Evolutionary conservation across 2,113 vertebrate species (phyloP), one percentile per base, ranked within the genome.

Genomic region (Callopanchax toddi): DNA sequence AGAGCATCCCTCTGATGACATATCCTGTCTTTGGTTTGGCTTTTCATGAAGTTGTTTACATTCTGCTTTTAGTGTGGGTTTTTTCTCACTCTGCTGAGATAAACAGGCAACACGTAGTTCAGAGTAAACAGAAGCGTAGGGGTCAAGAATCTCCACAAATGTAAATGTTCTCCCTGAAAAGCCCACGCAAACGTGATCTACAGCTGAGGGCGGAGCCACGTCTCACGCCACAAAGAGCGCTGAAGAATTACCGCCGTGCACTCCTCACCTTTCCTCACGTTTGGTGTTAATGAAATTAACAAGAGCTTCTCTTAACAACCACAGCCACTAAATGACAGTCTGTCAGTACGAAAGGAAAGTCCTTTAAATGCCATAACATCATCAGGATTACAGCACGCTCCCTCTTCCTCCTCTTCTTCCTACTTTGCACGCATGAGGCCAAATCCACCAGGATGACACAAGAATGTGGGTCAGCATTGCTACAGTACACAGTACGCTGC

Each of bases 381-480:
- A 71, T 49, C 32, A 56, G 57, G 73, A 82, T 86, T 82, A 72
- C 61, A 64, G 60, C 71, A 20, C n/a, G 3, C 23, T n/a, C 25
- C 5, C 46, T 17, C 23, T 22, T 23, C 22, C 22, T 17, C 22
- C 43, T 23, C 25, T 49, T 43, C 70, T 58, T 44, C 63, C 23
- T 17, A 11, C 54, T 46, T 12, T 8, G 48, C 32, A 54, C 26
- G 43, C 32, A 68, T 25, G 3, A 58, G 66, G 67, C n/a, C 62
- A 60, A 76, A 82, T 79, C 80, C 77, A 76, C 57, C 1, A 17
- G 39, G 68, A 69, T 43, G 16, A 59, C 54, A 57, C 25, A 43
- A 60, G 75, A 79, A 85, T 87, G 70, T 83, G 84, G 87, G 79
- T 86, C 85, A 79, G 20, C 51, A 74, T 67, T 32, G 49, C 74